Percentiles rank a stretch among this genome's conserved stretches.
Evolutionary conservation across 2,888 invertebrate genomes (phyloP).

Genomic region (Callyntrura sp.): DNA sequence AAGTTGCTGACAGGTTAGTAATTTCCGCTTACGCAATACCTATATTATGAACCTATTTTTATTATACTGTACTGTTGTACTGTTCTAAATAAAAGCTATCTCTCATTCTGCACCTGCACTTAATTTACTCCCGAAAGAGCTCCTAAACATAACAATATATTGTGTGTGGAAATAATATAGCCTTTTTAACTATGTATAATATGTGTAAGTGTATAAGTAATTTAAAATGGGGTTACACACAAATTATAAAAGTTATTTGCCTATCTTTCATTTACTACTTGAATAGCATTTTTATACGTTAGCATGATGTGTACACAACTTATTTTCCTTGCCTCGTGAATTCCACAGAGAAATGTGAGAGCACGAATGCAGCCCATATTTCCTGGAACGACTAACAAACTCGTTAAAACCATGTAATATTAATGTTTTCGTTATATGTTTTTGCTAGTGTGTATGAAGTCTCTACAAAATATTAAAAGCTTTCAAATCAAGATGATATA

Average conservation of each 20-base stretch:
- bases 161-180: too few species aligned
- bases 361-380: background rate
- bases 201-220: too few species aligned
- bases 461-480: slow-evolving; percentile 26
- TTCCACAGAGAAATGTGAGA: background rate
- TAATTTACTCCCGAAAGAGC: background rate
- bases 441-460: background rate
- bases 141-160: background rate
- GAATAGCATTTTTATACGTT: background rate
- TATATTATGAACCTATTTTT: too few species aligned
- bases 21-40: too few species aligned
- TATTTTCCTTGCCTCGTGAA: background rate
- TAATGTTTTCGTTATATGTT: background rate
- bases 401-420: slow-evolving; percentile 2
- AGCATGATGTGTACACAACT: background rate
- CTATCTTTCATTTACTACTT: background rate
- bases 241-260: too few species aligned
- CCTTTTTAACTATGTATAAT: too few species aligned
- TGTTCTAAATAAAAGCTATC: too few species aligned
- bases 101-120: background rate
- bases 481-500: background rate
- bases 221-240: too few species aligned
- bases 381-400: background rate
- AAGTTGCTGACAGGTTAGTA: too few species aligned
- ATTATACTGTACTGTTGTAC: too few species aligned